Evolutionary conservation across 2,797 vertebrate species (phyloP), one percentile per base, ranked within the genome.

Genomic region (Syngnathus acus): DNA sequence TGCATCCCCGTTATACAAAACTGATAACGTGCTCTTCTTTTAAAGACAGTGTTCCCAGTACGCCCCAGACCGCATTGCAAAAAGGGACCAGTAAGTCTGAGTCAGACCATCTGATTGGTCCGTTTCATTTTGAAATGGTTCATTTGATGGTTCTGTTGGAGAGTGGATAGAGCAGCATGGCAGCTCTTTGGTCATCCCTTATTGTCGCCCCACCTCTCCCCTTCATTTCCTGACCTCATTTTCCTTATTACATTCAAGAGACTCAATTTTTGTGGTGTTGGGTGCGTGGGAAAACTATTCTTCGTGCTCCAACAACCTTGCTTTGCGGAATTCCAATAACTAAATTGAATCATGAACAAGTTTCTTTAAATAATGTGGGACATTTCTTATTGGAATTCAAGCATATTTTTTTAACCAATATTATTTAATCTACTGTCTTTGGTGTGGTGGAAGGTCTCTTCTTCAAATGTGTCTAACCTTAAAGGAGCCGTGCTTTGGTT

Each of bases 51-150:
- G 86, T 95, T 95, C 72, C 94, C 94, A 61, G 72, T 96, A 69
- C 91, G 94, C 79, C 88, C 89, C 84, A 90, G 95, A 84, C 95
- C 93, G 66, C 93, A 94, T 74, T 96, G 95, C 93, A 98, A 98
- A 92, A 90, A 50, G 66, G 82, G 83, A 40, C 85, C 86, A 70
- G 95, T 98, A 94, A 96, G 95, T 72, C 70, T 72, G 81, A 78
- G 67, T 71, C 21, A 48, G 77, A 75, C 80, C 85, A 73, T 73
- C 84, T 80, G 75, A 78, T 70, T 73, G 85, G 78, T 79, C 72
- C 39, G 65, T 82, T 86, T 84, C 71, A 50, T 38, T 62, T 64
- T 53, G 68, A 79, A 83, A 72, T 51, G 3, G 45, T 76, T 71
- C 71, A 72, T 77, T 72, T 13, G 69, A 70, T 84, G 82, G 78